Base-by-base conservation (phyloP, 2,113 vertebrate species). In the Scomber scombrus region DNA sequence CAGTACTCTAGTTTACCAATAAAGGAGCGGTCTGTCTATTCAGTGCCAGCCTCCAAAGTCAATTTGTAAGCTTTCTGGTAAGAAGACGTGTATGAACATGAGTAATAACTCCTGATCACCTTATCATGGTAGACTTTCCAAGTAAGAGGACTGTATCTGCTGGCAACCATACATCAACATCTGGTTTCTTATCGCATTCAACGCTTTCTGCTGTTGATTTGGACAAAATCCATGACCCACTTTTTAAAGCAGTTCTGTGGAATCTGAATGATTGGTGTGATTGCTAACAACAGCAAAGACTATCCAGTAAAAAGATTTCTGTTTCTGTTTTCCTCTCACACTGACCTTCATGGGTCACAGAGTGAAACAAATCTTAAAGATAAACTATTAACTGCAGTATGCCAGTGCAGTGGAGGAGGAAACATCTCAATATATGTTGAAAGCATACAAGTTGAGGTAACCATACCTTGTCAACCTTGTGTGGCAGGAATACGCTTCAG, bases 291-390 rank as follows among this genome's bases (percentile, higher is more conserved):
- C 46, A 61, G 26, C n/a, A 65, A 45, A 69, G 45, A 68, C 40
- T 71, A 23, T 46, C 31, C 46, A 52, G 45, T 54, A 2, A 51
- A 73, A 74, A 56, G 23, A 62, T 62, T 4, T 62, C 3, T 1
- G 5, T 60, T 49, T 68, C 16, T 68, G 31, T 60, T 19, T 75
- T 54, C 50, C 15, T 16, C 23, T 26, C n/a, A 19, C 29, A 7
- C 18, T 69, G 55, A 81, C 73, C 65, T 26, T 80, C 66, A 29
- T 26, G 16, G 40, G n/a, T 40, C 50, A 23, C 46, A 26, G 43
- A 43, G 26, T 66, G 79, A 75, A 67, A 75, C 76, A 65, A 46
- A 75, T 62, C 43, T 82, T 29, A 47, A 49, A 55, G 68, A 82
- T 71, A 66, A 71, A 69, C 50, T 61, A 57, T 73, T 56, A 29